A percentile compares a stretch with the other conserved stretches of the same genome.
phyloP scores from a whole-genome alignment of 2,113 vertebrate genomes.

The Tenebrosternarchus preto region DNA sequence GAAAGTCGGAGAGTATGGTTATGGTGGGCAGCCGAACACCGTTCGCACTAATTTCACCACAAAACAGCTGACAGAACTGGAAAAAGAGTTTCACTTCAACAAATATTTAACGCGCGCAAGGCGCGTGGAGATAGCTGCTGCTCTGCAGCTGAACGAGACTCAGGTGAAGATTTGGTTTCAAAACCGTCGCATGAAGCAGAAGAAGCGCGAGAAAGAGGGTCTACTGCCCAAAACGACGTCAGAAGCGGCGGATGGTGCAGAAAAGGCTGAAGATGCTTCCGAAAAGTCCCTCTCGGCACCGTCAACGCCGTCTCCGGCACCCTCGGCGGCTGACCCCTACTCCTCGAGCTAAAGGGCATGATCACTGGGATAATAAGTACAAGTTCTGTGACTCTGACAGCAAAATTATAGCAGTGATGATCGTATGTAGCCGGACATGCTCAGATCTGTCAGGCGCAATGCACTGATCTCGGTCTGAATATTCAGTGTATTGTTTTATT shows the following conservation, averaged over 20 bases:
- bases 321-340: conserved; percentile 81
- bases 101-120: conserved; percentile 95
- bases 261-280: conserved; percentile 87
- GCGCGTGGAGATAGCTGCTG: conserved; percentile 93
- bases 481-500: conserved; percentile 23
- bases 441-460: conserved; percentile 12
- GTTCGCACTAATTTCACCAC: conserved; percentile 98
- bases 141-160: conserved; percentile 95
- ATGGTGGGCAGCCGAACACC: conserved; percentile 87
- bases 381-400: conserved; percentile 9
- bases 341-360: conserved; percentile 79
- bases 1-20: conserved; percentile 93
- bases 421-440: background rate
- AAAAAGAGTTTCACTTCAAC: conserved; percentile 99
- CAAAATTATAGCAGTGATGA: conserved; percentile 15
- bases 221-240: conserved; percentile 81
- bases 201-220: conserved; percentile 97
- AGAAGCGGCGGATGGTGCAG: conserved; percentile 77
- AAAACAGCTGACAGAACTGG: conserved; percentile 95
- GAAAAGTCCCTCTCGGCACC: conserved; percentile 90
- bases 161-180: conserved; percentile 99
- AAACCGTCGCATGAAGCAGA: conserved; percentile 98
- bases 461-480: conserved; percentile 19
- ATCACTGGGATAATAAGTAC: conserved; percentile 37
- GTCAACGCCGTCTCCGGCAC: conserved; percentile 85